Base-by-base conservation (phyloP, 2,888 invertebrate genomes). In the Cyaniris semiargus region DNA sequence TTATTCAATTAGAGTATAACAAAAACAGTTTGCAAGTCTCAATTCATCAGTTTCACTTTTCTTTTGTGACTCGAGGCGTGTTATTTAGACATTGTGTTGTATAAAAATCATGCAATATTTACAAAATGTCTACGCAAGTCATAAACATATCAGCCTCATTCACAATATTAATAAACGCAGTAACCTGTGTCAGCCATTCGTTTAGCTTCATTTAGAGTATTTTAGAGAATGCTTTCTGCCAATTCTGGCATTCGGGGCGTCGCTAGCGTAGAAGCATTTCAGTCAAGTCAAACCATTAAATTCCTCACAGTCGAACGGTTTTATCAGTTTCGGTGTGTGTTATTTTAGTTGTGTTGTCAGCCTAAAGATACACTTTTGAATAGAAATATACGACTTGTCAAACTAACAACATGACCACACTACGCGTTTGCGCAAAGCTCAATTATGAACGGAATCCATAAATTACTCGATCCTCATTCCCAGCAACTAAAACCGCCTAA, bases 51-150 rank as follows among this genome's bases (percentile, higher is more conserved):
- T 66, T 66, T 18, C 6, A 31, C 66, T 31, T 27, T 66, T 27
- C 5, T 66, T 23, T 21, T 13, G 3, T 13, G 23, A 66, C 15
- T 27, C 15, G 18, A 27, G 31, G 66, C 15, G 48, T 60, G 23
- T 74, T 23, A 66, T 74, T 60, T 7, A 75, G 74, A 48, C 56
- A 72, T 58, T 56, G 71, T 58, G 56, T 70, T 3, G 27, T 23
- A 21, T 66, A 70, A 38, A 18, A 70, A 18, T 74, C 78, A 76
- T 48, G 76, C 60, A 44, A 48, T 53, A 72, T 74, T 56, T 74
- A 58, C n/a, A 56, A 48, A 70, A 77, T 71, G 21, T 58, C 27
- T 34, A 53, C 70, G 23, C 77, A 81, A 80, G 78, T 80, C 78
- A 79, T 48, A 74, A 23, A 23, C 53, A 48, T 27, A 53, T 44